Evolutionary conservation across 2,888 invertebrate genomes (phyloP).

Genomic region (Drosophila borealis): DNA sequence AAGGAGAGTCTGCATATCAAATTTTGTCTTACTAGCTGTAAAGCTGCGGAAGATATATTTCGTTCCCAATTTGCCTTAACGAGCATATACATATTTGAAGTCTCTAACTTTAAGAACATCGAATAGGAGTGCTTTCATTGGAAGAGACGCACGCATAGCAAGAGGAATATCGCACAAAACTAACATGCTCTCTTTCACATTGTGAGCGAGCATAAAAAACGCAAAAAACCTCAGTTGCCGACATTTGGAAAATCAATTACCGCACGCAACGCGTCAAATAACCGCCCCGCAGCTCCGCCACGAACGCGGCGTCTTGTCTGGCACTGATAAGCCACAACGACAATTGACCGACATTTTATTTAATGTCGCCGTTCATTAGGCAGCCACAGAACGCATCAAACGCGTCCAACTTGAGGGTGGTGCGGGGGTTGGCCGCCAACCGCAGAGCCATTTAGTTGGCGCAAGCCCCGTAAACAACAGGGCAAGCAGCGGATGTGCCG

Average conservation of each 20-base stretch:
- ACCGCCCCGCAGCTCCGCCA: neutral
- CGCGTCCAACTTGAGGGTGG: conserved; percentile 7
- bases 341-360: conserved; percentile 78
- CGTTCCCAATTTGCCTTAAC: no score
- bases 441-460: conserved; percentile 61
- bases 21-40: no score
- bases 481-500: conserved; percentile 40
- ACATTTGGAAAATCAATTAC: conserved; percentile 67
- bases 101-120: no score
- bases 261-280: conserved; percentile 42
- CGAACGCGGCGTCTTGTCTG: conserved; percentile 49
- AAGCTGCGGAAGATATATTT: no score
- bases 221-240: conserved; percentile 20
- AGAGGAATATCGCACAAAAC: no score
- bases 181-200: no score
- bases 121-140: no score
- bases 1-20: no score
- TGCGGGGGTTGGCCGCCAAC: conserved; percentile 22
- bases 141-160: no score
- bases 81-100: no score
- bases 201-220: no score
- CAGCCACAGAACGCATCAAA: conserved; percentile 45
- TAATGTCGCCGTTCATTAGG: conserved; percentile 75
- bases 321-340: conserved; percentile 67
- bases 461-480: conserved; percentile 38